Evolutionary conservation across 2,888 invertebrate genomes (phyloP), one percentile per base, ranked within the genome.

Genomic region (Cryptus viduatorius): DNA sequence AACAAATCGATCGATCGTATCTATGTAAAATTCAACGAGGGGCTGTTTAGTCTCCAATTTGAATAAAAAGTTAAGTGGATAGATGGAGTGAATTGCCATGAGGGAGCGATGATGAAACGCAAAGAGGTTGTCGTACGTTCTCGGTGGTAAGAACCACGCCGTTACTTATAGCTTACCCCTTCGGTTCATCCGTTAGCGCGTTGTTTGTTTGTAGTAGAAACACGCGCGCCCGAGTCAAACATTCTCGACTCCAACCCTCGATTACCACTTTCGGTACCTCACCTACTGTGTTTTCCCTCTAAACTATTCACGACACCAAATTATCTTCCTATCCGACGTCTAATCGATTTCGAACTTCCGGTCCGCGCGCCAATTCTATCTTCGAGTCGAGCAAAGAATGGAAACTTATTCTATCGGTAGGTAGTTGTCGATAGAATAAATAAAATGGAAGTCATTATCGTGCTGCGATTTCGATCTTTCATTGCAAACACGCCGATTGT

Each of bases 301-400:
- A 73, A 75, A 64, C 75, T 61, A 73, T 75, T 48, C 75, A 61
- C 75, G 31, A 19, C 37, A 16, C 48, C 14, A 14, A 64, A 75
- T 75, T 75, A 64, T 75, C 50, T 10, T 72, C 4, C 56, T 19
- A 19, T 24, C 24, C 42, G 48, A 7, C 29, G 46, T 61, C 46
- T n/a, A 48, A 75, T 75, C 46, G 75, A 75, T 50, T n/a, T 16
- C 12, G 16, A 31, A 75, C 16, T 42, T 59, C 31, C 75, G 64
- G 12, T 42, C 42, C 14, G 37, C 14, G 7, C 24, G 16, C 31
- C 56, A 16, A 19, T 53, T 53, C n/a, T 53, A 53, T 53, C 19
- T 16, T 16, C 53, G 16, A 53, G 19, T 10, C 2, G 46, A 48
- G 46, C 14, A 14, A 48, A 14, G 10, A 14, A 48, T 48, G 3